Evolutionary conservation across 2,888 invertebrate genomes (phyloP), one percentile per base, ranked within the genome.

Genomic region (Automeris io): DNA sequence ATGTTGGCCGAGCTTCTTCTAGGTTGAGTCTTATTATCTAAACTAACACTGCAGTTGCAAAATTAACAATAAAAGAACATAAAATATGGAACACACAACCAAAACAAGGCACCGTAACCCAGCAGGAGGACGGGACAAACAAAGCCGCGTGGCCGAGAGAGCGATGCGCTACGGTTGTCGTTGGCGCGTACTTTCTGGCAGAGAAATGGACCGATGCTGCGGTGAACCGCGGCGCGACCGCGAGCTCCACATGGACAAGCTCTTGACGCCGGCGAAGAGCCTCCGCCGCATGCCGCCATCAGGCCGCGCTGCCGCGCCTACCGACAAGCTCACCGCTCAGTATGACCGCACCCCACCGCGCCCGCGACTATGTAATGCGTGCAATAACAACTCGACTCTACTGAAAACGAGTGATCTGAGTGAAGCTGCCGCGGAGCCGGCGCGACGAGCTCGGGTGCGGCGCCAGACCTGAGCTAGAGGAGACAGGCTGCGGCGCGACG

Each of bases 171-270:
- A 80, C 70, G 66, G 63, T 70, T 70, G 71, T 70, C 71, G 62
- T 65, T 74, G 71, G 75, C 77, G 77, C 91, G 89, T 93, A 93
- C 93, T 93, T 93, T 93, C 93, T 76, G 93, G 93, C 83, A 93
- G 91, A 78, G 93, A 93, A 90, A 93, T 93, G 88, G 93, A 93
- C 76, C 93, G 92, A 87, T 92, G 91, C 81, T 92, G 91, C 61
- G 92, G 90, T 61, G 92, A 91, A 70, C 90, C 89, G 70, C 90
- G 90, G 69, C 89, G 88, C 48, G 85, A 82, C 65, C 91, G 90
- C 66, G 91, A 88, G 69, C 91, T 91, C 88, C 92, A 91, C 81
- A 91, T 89, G 63, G 93, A 93, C 70, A 93, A 87, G 75, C 92
- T 93, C 87, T 92, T 92, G 88, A 93, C 92, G 61, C 93, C 93